Evolutionary conservation across 2,888 invertebrate species (phyloP).

Genomic region (Drosophila flavopinicola): DNA sequence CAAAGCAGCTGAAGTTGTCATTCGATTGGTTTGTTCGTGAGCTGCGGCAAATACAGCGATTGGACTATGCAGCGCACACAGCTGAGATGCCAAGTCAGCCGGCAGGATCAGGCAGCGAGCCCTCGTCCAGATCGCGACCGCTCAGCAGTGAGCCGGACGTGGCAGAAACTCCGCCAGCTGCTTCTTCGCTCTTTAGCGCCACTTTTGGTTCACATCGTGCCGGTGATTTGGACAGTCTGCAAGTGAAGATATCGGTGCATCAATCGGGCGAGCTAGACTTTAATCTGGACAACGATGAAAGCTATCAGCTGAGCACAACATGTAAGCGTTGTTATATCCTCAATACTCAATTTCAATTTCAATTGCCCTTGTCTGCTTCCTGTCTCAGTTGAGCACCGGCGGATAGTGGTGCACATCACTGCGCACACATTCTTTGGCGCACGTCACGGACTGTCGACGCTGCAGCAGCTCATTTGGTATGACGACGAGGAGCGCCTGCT

Average conservation of each 20-base stretch:
- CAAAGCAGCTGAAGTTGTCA: constrained; percentile 75
- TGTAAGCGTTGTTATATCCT: constrained; percentile 81
- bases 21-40: constrained; percentile 83
- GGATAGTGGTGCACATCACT: constrained; percentile 87
- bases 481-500: constrained; percentile 88
- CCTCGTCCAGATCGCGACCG: constrained; percentile 36
- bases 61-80: constrained; percentile 59
- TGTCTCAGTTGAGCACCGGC: constrained; percentile 77
- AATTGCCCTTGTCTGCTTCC: neutral
- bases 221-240: constrained; percentile 81
- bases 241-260: constrained; percentile 85
- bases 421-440: constrained; percentile 91
- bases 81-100: constrained; percentile 29
- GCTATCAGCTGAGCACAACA: constrained; percentile 88
- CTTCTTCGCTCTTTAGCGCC: constrained; percentile 53
- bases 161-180: constrained; percentile 37
- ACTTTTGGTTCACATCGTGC: constrained; percentile 62
- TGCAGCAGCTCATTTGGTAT: constrained; percentile 92
- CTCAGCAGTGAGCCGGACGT: constrained; percentile 23
- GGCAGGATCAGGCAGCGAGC: constrained; percentile 29
- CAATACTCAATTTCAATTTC: neutral
- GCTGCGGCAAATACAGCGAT: constrained; percentile 80
- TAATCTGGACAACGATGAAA: constrained; percentile 89
- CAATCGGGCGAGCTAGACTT: constrained; percentile 86
- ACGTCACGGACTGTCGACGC: constrained; percentile 90